Percentiles rank a stretch among this genome's conserved stretches.
These are phyloP conservation scores for Drosophila paulistorum DNA, from an alignment of 1,140 invertebrate genomes.

Conservation along the genomic window DNA sequence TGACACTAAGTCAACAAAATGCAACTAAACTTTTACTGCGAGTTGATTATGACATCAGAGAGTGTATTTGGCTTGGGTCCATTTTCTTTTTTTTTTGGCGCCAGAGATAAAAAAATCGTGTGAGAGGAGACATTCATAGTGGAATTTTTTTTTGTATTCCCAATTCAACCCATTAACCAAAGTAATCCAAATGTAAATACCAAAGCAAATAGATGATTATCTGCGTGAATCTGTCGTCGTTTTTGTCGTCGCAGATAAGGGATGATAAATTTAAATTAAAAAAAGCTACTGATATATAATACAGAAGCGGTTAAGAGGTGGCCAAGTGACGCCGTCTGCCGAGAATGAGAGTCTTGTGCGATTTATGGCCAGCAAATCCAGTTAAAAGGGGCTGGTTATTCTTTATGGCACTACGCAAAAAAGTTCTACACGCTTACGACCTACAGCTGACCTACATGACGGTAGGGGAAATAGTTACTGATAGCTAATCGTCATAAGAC, in stretches of 20 bases:
- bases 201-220: slow-evolving; percentile 40
- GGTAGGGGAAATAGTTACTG: slow-evolving; percentile 23
- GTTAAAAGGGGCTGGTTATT: slow-evolving; percentile 1
- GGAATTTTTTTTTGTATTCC: slow-evolving; percentile 56
- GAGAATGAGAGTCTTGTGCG: neutral
- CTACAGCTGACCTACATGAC: slow-evolving; percentile 66
- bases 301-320: slow-evolving; percentile 19
- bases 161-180: slow-evolving; percentile 25
- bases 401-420: slow-evolving; percentile 26
- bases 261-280: slow-evolving; percentile 43
- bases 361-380: neutral
- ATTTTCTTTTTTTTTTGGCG: slow-evolving; percentile 20
- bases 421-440: slow-evolving; percentile 32
- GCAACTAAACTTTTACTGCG: slow-evolving; percentile 1
- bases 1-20: slow-evolving; percentile 28
- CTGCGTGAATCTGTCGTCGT: slow-evolving; percentile 21
- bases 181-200: slow-evolving; percentile 14
- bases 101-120: slow-evolving; percentile 30
- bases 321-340: neutral
- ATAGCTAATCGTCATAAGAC: slow-evolving; percentile 23
- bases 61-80: neutral
- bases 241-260: slow-evolving; percentile 49
- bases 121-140: slow-evolving; percentile 14
- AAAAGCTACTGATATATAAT: slow-evolving; percentile 13
- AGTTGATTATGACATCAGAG: neutral